Conservation (phyloP, 2,797 vertebrate genomes). For the Caiman crocodilus region DNA sequence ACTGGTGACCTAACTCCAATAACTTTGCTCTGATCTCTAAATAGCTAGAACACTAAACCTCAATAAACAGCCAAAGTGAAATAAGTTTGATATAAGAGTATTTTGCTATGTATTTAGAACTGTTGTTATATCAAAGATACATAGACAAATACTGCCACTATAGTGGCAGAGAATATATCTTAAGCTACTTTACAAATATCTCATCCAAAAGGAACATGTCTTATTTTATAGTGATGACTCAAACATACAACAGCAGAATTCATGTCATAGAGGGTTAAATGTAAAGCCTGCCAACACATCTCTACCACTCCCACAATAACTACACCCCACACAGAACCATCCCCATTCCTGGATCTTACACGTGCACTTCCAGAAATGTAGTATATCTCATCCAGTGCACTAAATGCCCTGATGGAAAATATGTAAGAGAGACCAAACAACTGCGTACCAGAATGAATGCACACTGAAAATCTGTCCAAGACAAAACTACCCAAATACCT, state of each 20-base stretch:
- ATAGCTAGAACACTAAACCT: neutral
- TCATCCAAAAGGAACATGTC: neutral
- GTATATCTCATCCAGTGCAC: too few relatives aligned
- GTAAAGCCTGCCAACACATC: too few relatives aligned
- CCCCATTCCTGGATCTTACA: too few relatives aligned
- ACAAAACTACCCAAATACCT: too few relatives aligned
- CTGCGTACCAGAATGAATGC: too few relatives aligned
- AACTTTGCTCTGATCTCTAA: neutral
- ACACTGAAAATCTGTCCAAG: too few relatives aligned
- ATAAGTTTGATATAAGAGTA: slow-evolving; percentile 25
- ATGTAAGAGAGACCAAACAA: too few relatives aligned
- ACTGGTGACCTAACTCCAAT: neutral
- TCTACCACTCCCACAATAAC: too few relatives aligned
- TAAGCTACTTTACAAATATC: slow-evolving; percentile 25
- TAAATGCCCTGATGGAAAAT: too few relatives aligned
- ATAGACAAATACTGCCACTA: neutral
- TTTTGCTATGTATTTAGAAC: slow-evolving; percentile 17
- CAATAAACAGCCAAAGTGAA: slow-evolving; percentile 20
- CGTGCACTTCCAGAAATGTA: too few relatives aligned
- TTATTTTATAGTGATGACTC: neutral
- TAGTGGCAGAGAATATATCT: neutral
- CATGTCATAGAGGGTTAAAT: too few relatives aligned
- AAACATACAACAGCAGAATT: neutral
- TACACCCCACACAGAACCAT: too few relatives aligned
- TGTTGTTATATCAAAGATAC: slow-evolving; percentile 1